Percentiles rank a stretch among this genome's conserved stretches.
Evolutionary conservation across 2,888 invertebrate genomes (phyloP).

Genomic region (Axea sp.): DNA sequence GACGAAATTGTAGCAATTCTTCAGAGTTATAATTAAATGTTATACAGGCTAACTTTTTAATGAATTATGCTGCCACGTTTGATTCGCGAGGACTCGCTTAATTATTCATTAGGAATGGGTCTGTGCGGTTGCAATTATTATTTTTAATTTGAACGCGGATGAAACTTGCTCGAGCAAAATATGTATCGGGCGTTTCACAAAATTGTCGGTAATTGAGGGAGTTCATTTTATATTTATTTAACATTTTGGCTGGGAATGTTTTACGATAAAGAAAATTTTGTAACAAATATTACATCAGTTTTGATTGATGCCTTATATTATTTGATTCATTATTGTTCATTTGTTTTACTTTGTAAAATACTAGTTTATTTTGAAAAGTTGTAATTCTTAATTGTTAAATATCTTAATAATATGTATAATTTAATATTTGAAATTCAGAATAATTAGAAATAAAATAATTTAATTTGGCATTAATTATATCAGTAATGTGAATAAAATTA

Average conservation of each 20-base stretch:
- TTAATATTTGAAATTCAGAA: no score
- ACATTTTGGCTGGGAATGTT: constrained; percentile 1
- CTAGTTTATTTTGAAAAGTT: no score
- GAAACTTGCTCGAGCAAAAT: not conserved
- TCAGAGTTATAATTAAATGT: constrained; percentile 41
- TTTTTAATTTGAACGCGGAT: constrained; percentile 7
- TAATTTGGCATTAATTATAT: no score
- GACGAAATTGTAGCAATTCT: constrained; percentile 34
- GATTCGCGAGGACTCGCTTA: not conserved
- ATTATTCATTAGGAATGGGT: constrained; percentile 18
- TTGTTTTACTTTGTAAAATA: no score
- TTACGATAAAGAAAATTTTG: not conserved
- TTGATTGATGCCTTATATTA: constrained; percentile 7
- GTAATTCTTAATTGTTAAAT: no score
- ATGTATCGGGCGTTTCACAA: not conserved
- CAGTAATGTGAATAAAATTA: no score
- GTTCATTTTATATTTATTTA: constrained; percentile 24
- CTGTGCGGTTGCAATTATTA: constrained; percentile 7
- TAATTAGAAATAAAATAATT: no score
- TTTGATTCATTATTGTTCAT: no score
- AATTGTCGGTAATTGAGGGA: constrained; percentile 5
- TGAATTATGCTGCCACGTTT: constrained; percentile 24
- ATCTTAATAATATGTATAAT: no score
- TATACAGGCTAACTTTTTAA: constrained; percentile 35
- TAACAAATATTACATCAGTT: not conserved